Evolutionary conservation across 2,888 invertebrate genomes (phyloP).

Genomic region (Drosophila glabriapex): DNA sequence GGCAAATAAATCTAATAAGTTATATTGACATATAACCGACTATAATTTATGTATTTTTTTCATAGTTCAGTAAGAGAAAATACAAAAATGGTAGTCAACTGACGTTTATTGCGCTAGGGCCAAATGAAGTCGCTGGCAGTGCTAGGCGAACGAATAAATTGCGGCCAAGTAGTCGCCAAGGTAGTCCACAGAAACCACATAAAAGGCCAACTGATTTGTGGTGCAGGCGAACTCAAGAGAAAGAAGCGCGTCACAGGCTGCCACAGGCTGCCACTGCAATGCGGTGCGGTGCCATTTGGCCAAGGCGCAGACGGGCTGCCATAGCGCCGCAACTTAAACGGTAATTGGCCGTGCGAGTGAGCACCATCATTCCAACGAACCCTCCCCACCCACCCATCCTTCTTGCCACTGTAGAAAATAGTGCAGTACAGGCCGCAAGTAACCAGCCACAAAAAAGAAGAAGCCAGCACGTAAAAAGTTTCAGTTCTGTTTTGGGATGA

Average conservation of each 20-base stretch:
- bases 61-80: not conserved
- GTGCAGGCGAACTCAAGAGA: slow-evolving; percentile 40
- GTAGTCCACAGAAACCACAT: slow-evolving; percentile 35
- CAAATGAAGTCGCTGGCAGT: slow-evolving; percentile 31
- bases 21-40: too few species aligned
- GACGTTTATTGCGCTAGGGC: not conserved
- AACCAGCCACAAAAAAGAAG: slow-evolving; percentile 27
- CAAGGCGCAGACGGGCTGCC: slow-evolving; percentile 36
- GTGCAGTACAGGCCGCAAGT: slow-evolving; percentile 23
- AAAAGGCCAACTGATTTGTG: slow-evolving; percentile 61
- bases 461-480: slow-evolving; percentile 57
- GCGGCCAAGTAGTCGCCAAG: slow-evolving; percentile 49
- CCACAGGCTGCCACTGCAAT: slow-evolving; percentile 52
- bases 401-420: not conserved
- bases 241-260: slow-evolving; percentile 43
- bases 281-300: slow-evolving; percentile 38
- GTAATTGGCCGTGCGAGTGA: slow-evolving; percentile 77
- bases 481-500: slow-evolving; percentile 35
- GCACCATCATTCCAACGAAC: slow-evolving; percentile 21
- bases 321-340: slow-evolving; percentile 56
- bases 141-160: slow-evolving; percentile 53
- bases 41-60: not conserved
- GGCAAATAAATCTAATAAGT: slow-evolving; percentile 1
- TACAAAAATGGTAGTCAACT: slow-evolving; percentile 7
- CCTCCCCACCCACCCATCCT: not conserved